These are phyloP conservation scores for Stenolophus ochropezus DNA, from an alignment of 2,888 invertebrate species.

Conservation along the genomic window DNA sequence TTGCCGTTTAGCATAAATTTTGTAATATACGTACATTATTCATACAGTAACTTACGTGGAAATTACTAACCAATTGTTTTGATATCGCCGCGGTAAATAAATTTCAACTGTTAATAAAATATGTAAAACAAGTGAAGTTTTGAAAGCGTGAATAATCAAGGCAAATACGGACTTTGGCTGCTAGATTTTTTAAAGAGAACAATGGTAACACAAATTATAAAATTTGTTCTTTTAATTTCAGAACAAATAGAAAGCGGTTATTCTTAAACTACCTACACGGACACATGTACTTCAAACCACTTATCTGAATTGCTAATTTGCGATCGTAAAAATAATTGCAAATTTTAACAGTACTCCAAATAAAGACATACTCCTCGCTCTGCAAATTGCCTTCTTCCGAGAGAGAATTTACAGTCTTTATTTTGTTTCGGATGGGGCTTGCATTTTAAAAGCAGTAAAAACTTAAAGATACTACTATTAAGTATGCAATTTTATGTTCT, in stretches of 20 bases:
- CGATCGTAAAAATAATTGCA: slow-evolving; percentile 40
- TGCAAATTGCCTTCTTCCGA: slow-evolving; percentile 12
- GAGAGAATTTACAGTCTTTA: neutral
- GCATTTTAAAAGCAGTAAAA: neutral
- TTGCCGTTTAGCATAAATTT: slow-evolving; percentile 21
- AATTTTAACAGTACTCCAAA: slow-evolving; percentile 37
- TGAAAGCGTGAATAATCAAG: slow-evolving; percentile 56
- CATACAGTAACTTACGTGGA: slow-evolving; percentile 31
- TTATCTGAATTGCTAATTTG: slow-evolving; percentile 43
- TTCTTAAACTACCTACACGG: slow-evolving; percentile 49
- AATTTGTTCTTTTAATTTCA: slow-evolving; percentile 49
- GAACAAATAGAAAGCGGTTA: slow-evolving; percentile 53
- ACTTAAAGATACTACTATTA: neutral
- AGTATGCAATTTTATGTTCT: neutral
- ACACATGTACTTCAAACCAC: slow-evolving; percentile 17
- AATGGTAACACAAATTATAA: slow-evolving; percentile 52
- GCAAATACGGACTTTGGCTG: slow-evolving; percentile 47
- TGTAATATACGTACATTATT: slow-evolving; percentile 26
- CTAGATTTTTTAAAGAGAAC: slow-evolving; percentile 40
- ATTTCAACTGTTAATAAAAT: slow-evolving; percentile 43
- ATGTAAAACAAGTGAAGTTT: slow-evolving; percentile 47
- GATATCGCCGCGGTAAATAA: slow-evolving; percentile 36
- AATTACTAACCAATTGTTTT: slow-evolving; percentile 37
- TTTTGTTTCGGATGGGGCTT: neutral
- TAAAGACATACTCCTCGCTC: slow-evolving; percentile 1